A percentile compares a stretch with the other conserved stretches of the same genome.
These are phyloP conservation scores for Neodontobutis hainanensis DNA, from an alignment of 2,113 vertebrate genomes.

Conservation along the genomic window DNA sequence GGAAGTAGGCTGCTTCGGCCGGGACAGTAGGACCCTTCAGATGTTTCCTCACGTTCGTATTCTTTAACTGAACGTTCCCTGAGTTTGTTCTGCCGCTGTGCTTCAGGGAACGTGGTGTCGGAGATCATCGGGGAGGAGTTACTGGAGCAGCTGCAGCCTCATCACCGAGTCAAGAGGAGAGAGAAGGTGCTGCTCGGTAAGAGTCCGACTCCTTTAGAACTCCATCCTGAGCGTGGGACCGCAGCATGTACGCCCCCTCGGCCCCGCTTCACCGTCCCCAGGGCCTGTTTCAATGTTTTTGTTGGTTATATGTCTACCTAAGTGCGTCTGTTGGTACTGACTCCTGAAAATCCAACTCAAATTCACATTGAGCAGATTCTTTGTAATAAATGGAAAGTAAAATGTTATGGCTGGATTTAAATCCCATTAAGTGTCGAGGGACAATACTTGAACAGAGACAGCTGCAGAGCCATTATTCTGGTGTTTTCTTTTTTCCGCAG, in stretches of 20 bases:
- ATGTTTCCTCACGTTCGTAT: not conserved
- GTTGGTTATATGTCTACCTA: too few species aligned
- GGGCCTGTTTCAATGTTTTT: too few species aligned
- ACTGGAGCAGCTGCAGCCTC: constrained; percentile 73
- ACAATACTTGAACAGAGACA: too few species aligned
- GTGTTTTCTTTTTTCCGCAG: constrained; percentile 41
- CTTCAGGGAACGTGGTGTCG: constrained; percentile 67
- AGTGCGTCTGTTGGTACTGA: too few species aligned
- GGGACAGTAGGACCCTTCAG: constrained; percentile 72
- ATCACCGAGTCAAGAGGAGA: constrained; percentile 80
- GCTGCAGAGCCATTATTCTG: too few species aligned
- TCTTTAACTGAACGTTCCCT: not conserved
- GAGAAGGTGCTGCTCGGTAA: constrained; percentile 79
- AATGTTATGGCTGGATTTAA: too few species aligned
- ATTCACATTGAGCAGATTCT: too few species aligned
- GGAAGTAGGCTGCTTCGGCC: constrained; percentile 82
- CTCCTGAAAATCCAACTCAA: too few species aligned
- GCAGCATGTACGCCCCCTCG: too few species aligned
- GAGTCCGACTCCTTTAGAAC: not conserved
- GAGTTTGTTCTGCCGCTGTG: not conserved
- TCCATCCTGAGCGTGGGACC: too few species aligned
- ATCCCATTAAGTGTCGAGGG: too few species aligned
- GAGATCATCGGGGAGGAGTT: constrained; percentile 76
- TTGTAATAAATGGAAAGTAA: too few species aligned
- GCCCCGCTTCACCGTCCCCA: not conserved